These are phyloP conservation scores for Ennomos fuscantarius DNA, from an alignment of 2,888 invertebrate genomes.

Conservation along the genomic window DNA sequence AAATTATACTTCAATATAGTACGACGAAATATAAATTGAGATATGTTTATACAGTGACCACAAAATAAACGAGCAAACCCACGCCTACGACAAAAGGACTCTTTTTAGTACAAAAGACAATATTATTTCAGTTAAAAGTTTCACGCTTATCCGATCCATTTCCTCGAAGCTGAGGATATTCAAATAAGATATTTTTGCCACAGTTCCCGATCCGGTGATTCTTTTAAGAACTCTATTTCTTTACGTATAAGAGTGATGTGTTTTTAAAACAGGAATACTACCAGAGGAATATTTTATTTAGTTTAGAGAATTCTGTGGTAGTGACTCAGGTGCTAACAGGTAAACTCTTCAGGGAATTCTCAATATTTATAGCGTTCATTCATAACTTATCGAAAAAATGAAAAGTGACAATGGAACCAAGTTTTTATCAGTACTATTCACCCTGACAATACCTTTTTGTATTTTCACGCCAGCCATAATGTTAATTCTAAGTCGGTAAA, in stretches of 20 bases:
- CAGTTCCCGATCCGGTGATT: slow-evolving; percentile 51
- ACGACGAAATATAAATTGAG: slow-evolving; percentile 21
- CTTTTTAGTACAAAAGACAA: slow-evolving; percentile 63
- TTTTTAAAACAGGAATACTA: slow-evolving; percentile 34
- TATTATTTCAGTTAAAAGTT: slow-evolving; percentile 78
- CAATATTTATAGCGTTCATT: slow-evolving; percentile 27
- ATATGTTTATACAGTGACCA: slow-evolving; percentile 24
- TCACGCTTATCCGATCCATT: slow-evolving; percentile 69
- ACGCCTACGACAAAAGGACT: slow-evolving; percentile 41
- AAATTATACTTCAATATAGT: slow-evolving; percentile 20
- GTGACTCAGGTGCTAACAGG: slow-evolving; percentile 46
- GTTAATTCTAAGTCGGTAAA: no score
- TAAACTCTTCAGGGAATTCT: slow-evolving; percentile 25
- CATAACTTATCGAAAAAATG: slow-evolving; percentile 41
- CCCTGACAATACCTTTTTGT: neutral
- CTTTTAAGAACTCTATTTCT: slow-evolving; percentile 58
- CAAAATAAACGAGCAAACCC: slow-evolving; percentile 39
- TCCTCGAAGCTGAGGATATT: slow-evolving; percentile 62
- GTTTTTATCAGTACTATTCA: slow-evolving; percentile 11
- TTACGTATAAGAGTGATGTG: slow-evolving; percentile 52
- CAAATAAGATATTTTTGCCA: slow-evolving; percentile 68
- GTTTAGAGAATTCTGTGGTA: slow-evolving; percentile 44
- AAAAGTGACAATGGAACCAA: slow-evolving; percentile 11
- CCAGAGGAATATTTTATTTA: slow-evolving; percentile 48
- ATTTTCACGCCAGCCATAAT: no score